Conservation (phyloP, 2,888 invertebrate species). For the Orchestes rusci region DNA sequence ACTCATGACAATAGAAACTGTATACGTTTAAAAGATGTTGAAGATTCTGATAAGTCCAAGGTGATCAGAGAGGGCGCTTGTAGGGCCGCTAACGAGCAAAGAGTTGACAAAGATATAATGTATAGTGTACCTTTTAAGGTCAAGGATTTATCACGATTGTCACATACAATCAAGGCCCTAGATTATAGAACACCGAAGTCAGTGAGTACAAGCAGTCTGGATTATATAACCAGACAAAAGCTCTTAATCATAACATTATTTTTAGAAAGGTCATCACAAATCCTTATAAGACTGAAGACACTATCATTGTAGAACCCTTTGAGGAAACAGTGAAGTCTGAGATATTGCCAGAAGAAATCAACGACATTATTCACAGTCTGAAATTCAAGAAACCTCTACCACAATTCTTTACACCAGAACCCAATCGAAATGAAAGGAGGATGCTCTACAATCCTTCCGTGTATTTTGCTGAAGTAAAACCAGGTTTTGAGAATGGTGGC, state of each 20-base stretch:
- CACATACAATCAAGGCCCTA: conserved; percentile 10
- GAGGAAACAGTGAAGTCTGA: conserved; percentile 13
- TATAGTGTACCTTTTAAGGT: no score
- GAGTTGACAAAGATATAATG: no score
- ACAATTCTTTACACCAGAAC: conserved; percentile 8
- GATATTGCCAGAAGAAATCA: conserved; percentile 26
- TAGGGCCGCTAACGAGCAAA: no score
- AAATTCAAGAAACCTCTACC: conserved; percentile 24
- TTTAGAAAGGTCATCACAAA: conserved; percentile 30
- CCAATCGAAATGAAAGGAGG: conserved; percentile 5
- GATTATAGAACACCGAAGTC: conserved; percentile 15
- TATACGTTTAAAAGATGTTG: no score
- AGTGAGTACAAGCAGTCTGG: no score
- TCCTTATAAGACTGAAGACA: conserved; percentile 20
- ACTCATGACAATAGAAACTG: no score
- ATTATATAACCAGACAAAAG: no score
- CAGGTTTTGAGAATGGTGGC: neutral
- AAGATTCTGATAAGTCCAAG: no score
- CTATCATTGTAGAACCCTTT: no score
- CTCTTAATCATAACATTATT: conserved; percentile 9
- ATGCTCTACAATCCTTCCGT: neutral
- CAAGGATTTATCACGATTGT: no score
- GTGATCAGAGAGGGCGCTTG: no score
- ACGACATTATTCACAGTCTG: conserved; percentile 26
- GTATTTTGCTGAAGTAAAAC: conserved; percentile 1